Evolutionary conservation across 2,888 invertebrate genomes (phyloP), one percentile per base, ranked within the genome.

Genomic region (Carabus problematicus): DNA sequence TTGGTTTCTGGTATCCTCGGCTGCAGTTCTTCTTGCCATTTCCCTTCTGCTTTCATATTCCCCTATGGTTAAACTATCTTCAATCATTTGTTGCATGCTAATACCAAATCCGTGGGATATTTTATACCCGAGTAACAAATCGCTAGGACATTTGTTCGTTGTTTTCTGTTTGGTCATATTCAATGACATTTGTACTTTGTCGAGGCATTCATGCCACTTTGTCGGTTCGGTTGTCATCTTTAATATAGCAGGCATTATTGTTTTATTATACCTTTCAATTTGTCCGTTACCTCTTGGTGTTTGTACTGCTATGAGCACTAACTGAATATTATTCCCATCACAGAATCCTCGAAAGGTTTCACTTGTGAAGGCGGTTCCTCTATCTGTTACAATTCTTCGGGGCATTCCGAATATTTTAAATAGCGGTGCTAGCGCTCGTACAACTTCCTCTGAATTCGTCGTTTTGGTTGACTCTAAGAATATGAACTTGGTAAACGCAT

Each of bases 161-260:
- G 54, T 56, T 11, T 61, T 42, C 29, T 69, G 69, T 7, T 29
- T 14, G 9, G 62, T 40, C 8, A 16, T 11, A 19, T 69, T 69
- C 14, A 62, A 14, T 8, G 54, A 39, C 41, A 70, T 7, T 18
- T 56, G 62, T 39, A 43, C 70, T 49, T 49, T 18, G 8, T 45
- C 59, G 11, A 56, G 58, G 19, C 45, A 43, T 14, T 64, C 52
- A 42, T 70, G 49, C 59, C 59, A 64, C 19, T 58, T 52, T 19
- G 45, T 49, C 11, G 64, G 64, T 39, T 19, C 19, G 39, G 59
- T 47, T 8, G 54, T 43, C n/a, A 64, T 52, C 19, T 64, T 70
- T 14, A 60, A 59, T 12, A 70, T 40, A 9, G 64, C 55, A 9
- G 70, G 70, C 60, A 70, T 55, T 8, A 70, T 70, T 8, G 60